These are phyloP conservation scores for Anthrax anthrax DNA, from an alignment of 2,888 invertebrate genomes.

Conservation along the genomic window DNA sequence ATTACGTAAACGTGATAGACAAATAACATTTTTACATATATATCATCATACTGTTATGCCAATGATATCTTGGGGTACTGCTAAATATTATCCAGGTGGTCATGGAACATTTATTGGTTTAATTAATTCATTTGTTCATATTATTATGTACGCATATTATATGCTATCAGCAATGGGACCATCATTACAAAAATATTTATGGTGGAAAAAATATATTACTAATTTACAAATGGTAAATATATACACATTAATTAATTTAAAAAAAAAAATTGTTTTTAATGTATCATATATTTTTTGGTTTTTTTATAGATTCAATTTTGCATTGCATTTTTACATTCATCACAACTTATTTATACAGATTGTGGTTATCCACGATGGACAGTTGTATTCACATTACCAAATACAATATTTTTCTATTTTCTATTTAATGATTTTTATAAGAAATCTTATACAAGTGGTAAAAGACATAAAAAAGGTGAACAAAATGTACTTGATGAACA, in stretches of 20 bases:
- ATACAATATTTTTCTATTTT: slow-evolving; percentile 85
- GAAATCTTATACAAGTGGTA: slow-evolving; percentile 45
- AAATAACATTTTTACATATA: slow-evolving; percentile 70
- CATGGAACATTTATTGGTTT: slow-evolving; percentile 76
- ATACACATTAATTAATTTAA: neutral
- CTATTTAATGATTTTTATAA: slow-evolving; percentile 86
- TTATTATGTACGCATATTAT: slow-evolving; percentile 89
- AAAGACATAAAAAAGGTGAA: slow-evolving; percentile 13
- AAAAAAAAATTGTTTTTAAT: neutral
- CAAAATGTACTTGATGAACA: slow-evolving; percentile 9
- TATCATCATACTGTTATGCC: slow-evolving; percentile 93
- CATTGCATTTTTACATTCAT: slow-evolving; percentile 70
- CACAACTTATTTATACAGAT: slow-evolving; percentile 69
- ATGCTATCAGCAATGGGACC: slow-evolving; percentile 81
- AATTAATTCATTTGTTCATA: slow-evolving; percentile 87
- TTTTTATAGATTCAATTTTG: slow-evolving; percentile 69
- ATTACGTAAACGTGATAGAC: slow-evolving; percentile 66
- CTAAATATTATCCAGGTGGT: slow-evolving; percentile 75
- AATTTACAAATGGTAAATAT: slow-evolving; percentile 68
- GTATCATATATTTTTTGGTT: neutral
- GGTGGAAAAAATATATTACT: slow-evolving; percentile 91
- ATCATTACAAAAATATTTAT: slow-evolving; percentile 70
- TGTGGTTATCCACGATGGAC: slow-evolving; percentile 82
- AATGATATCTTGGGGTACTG: slow-evolving; percentile 82
- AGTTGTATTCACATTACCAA: slow-evolving; percentile 69